Evolutionary conservation across 2,113 vertebrate species (phyloP), one percentile per base, ranked within the genome.

Genomic region (Chloroceryle aenea): DNA sequence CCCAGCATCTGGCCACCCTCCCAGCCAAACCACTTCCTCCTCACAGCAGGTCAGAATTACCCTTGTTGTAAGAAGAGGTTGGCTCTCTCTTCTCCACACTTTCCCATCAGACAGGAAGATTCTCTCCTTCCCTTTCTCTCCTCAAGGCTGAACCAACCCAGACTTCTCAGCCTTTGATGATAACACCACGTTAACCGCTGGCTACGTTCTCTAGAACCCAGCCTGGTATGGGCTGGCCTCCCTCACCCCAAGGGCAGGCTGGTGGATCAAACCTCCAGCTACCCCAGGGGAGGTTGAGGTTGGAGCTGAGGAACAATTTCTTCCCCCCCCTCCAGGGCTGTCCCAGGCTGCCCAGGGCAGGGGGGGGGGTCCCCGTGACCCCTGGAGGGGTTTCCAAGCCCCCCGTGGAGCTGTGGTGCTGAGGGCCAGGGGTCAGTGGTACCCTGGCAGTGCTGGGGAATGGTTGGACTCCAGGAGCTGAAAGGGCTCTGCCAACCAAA

Each of bases 191-290:
- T 6, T 4, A 1, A 34, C 20, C 29, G 29, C 13, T 4, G 2
- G 29, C 19, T 9, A 27, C 1, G 1, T 7, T 10, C 47, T 6
- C 6, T 0, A 12, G 17, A 48, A 27, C 10, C 9, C 30, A 40
- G 52, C 16, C 16, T 2, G 2, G 13, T 14, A 6, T 1, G 7
- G 40, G 71, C 43, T 59, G 43, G 18, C n/a, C 7, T 45, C 30
- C 20, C 26, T 36, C 2, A 0, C 32, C 21, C 38, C 43, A 34
- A 21, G 63, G 34, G 15, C n/a, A n/a, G 27, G 42, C 16, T 68
- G 17, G 12, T 36, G 36, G 23, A 10, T 66, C 43, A 23, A 64
- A 32, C 29, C 27, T 55, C 52, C 8, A 55, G 27, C 18, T 55
- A 29, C 52, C 15, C 27, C 52, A 55, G 52, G 52, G 27, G 15